Conservation (phyloP, 2,888 invertebrate genomes). For the Cryptus armator region DNA sequence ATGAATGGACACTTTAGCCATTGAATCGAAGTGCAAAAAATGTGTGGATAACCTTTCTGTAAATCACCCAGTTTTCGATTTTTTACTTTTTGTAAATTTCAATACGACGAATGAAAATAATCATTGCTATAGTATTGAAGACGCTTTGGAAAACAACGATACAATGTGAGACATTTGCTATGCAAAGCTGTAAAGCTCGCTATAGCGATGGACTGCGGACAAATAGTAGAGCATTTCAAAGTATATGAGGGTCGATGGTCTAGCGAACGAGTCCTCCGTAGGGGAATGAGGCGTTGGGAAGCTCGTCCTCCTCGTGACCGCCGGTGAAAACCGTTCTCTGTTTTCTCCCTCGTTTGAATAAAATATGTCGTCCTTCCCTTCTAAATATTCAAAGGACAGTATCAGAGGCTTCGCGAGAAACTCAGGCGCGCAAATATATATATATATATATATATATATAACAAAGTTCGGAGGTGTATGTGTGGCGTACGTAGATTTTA, state of each 20-base stretch:
- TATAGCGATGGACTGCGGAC: constrained; percentile 42
- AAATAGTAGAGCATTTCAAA: constrained; percentile 58
- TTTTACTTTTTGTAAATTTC: not conserved
- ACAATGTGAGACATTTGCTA: constrained; percentile 41
- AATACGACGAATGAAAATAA: not conserved
- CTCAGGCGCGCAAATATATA: constrained; percentile 17
- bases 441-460: no score
- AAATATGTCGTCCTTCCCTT: constrained; percentile 78
- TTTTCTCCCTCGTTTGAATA: constrained; percentile 74
- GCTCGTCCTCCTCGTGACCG: constrained; percentile 64
- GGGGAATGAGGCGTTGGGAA: constrained; percentile 47
- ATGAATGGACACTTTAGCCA: no score
- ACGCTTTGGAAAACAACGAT: not conserved
- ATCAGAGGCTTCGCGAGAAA: constrained; percentile 60
- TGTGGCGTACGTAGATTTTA: not conserved
- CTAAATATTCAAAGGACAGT: constrained; percentile 80
- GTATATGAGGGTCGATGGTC: constrained; percentile 48
- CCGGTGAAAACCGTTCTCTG: constrained; percentile 69
- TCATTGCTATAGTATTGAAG: constrained; percentile 6
- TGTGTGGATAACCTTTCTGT: no score
- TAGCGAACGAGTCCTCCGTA: constrained; percentile 39
- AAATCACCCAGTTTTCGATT: no score
- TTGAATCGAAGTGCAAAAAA: no score
- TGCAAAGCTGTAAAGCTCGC: constrained; percentile 15
- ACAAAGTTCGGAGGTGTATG: not conserved